Conservation (phyloP, 2,797 vertebrate genomes). For the Geotrypetes seraphini region DNA sequence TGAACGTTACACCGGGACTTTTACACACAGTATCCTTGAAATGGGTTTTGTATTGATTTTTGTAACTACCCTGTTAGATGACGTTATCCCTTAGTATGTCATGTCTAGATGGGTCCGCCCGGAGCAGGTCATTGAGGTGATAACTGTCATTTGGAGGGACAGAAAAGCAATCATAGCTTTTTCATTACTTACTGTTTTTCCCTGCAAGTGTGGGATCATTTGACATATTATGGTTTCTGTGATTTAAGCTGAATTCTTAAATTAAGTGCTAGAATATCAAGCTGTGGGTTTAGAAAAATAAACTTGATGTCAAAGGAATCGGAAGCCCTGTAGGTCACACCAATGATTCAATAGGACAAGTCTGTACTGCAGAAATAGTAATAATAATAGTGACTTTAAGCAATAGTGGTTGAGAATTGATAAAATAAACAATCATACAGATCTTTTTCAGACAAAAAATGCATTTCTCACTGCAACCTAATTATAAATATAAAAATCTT, state of each 20-base stretch:
- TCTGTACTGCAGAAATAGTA: no score
- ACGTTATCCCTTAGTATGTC: conserved; percentile 98
- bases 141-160: conserved; percentile 99
- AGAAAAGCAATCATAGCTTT: conserved; percentile 99
- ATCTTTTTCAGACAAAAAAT: no score
- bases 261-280: conserved; percentile 98
- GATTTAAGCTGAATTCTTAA: conserved; percentile 98
- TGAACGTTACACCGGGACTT: conserved; percentile 87
- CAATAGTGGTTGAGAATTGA: no score
- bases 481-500: no score
- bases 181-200: conserved; percentile 99
- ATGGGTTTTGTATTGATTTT: conserved; percentile 99
- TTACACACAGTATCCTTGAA: conserved; percentile 93
- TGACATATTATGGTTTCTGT: conserved; percentile 98
- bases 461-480: no score
- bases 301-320: conserved; percentile 79
- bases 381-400: no score
- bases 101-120: conserved; percentile 91
- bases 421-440: no score
- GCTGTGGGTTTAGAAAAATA: conserved; percentile 91
- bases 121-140: conserved; percentile 99
- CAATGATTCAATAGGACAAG: conserved; percentile 1
- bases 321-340: conserved; percentile 71
- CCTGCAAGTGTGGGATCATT: conserved; percentile 86
- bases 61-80: conserved; percentile 99